Evolutionary conservation across 1,140 invertebrate species (phyloP).

Genomic region (Calosoma granatense): DNA sequence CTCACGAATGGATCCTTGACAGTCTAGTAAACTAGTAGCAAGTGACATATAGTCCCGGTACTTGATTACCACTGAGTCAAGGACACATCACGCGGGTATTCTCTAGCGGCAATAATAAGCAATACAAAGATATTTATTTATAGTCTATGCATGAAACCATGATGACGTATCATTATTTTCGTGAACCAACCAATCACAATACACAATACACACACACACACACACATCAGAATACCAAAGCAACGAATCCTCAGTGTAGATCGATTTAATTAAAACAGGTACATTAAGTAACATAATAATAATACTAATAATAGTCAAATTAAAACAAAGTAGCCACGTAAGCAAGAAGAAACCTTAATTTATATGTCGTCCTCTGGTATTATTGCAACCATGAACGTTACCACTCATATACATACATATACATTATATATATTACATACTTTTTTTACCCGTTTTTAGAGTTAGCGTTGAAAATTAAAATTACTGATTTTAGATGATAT

Average conservation of each 20-base stretch:
- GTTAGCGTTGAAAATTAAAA: neutral
- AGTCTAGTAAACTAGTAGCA: no score
- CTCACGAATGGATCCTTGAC: neutral
- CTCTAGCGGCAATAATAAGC: conserved; percentile 3
- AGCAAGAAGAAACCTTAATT: no score
- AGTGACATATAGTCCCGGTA: no score
- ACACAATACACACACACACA: neutral
- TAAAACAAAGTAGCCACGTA: no score
- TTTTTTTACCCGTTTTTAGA: conserved; percentile 2
- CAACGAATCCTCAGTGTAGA: neutral
- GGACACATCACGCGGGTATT: neutral
- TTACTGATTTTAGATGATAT: neutral
- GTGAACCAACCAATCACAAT: neutral
- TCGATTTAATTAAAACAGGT: neutral
- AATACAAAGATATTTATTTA: neutral
- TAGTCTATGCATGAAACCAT: neutral
- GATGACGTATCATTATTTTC: neutral
- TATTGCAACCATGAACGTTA: no score
- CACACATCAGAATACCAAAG: neutral
- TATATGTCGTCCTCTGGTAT: neutral
- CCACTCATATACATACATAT: no score
- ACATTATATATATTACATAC: neutral
- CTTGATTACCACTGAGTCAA: no score
- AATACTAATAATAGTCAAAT: no score
- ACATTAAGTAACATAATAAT: neutral